Evolutionary conservation across 2,113 vertebrate genomes (phyloP).

Genomic region (Saccopteryx leptura): DNA sequence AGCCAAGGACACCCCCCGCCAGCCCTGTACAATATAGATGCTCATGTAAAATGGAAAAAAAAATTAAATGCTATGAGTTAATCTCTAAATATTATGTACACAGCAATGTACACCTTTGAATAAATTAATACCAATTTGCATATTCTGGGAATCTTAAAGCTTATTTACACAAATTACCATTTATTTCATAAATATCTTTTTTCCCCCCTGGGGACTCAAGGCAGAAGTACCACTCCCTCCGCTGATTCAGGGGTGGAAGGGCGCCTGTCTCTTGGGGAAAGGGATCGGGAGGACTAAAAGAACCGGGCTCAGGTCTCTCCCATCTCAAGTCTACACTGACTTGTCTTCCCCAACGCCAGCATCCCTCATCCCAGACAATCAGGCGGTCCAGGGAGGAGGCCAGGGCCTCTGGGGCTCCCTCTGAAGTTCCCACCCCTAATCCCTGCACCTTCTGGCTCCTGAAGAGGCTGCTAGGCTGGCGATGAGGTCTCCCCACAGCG

Average conservation of each 20-base stretch:
- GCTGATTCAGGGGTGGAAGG: conserved; percentile 49
- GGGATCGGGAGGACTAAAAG: conserved; percentile 10
- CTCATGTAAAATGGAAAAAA: conserved; percentile 93
- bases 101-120: conserved; percentile 99
- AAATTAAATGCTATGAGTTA: conserved; percentile 93
- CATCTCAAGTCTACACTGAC: conserved; percentile 60
- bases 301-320: conserved; percentile 37
- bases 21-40: conserved; percentile 95
- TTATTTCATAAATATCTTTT: conserved; percentile 99
- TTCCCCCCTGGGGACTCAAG: conserved; percentile 70
- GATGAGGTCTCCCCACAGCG: background rate
- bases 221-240: conserved; percentile 70
- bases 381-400: background rate
- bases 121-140: conserved; percentile 99
- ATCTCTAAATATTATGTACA: conserved; percentile 99
- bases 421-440: background rate
- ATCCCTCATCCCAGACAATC: background rate
- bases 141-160: conserved; percentile 97
- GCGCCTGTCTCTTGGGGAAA: conserved; percentile 37
- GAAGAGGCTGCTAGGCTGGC: background rate
- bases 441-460: conserved; percentile 11
- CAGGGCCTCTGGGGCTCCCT: background rate
- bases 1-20: conserved; percentile 13
- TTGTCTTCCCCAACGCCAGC: conserved; percentile 3
- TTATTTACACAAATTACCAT: conserved; percentile 99